A percentile compares a stretch with the other conserved stretches of the same genome.
These are phyloP conservation scores for Falco rusticolus DNA, from an alignment of 2,797 vertebrate species.

Conservation along the genomic window DNA sequence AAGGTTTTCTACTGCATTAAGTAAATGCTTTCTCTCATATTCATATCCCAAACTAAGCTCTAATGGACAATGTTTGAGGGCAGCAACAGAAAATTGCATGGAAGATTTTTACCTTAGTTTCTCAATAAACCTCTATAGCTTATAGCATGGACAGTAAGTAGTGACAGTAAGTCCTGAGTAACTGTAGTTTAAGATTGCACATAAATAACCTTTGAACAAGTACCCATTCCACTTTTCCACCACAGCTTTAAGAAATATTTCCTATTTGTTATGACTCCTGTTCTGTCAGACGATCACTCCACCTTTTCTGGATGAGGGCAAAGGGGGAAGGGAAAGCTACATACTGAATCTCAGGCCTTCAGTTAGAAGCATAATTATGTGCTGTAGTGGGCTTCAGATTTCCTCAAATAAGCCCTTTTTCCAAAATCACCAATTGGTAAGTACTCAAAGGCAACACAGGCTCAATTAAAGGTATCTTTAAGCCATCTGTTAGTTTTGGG, in stretches of 20 bases:
- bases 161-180: not conserved
- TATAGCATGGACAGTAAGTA: not conserved
- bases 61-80: not conserved
- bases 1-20: not conserved
- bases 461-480: not conserved
- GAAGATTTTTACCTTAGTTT: not conserved
- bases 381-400: not conserved
- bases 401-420: not conserved
- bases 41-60: not conserved
- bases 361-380: not conserved
- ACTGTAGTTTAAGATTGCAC: not conserved
- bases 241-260: not conserved
- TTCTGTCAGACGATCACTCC: not conserved
- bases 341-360: not conserved
- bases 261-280: not conserved
- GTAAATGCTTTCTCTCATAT: not conserved
- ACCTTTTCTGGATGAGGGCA: not conserved
- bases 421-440: not conserved
- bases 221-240: not conserved
- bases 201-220: not conserved
- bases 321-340: not conserved
- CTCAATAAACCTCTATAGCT: not conserved
- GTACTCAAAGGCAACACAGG: not conserved
- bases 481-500: conserved; percentile 11
- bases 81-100: not conserved